Evolutionary conservation across 2,113 vertebrate species (phyloP).

Genomic region (Australoheros scitulus): DNA sequence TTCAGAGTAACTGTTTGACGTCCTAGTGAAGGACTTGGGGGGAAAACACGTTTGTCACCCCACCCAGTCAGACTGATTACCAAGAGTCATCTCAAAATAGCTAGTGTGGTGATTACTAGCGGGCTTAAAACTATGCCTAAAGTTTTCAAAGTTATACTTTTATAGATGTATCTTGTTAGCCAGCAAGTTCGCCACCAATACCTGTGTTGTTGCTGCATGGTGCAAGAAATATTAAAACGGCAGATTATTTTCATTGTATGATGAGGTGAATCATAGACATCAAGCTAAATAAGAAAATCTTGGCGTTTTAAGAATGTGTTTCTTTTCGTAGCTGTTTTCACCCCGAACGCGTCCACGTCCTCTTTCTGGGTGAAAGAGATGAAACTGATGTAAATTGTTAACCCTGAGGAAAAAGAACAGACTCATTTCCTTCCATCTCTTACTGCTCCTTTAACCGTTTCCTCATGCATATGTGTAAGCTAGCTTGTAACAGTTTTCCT

Average conservation of each 20-base stretch:
- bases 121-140: neutral
- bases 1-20: constrained; percentile 28
- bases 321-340: neutral
- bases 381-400: neutral
- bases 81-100: constrained; percentile 23
- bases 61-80: constrained; percentile 7
- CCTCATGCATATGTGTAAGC: constrained; percentile 31
- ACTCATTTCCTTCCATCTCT: constrained; percentile 15
- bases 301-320: neutral
- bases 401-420: neutral
- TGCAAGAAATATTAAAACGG: neutral
- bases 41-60: constrained; percentile 30
- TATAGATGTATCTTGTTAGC: neutral
- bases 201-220: neutral
- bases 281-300: neutral
- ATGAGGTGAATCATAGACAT: neutral
- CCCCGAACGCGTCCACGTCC: neutral
- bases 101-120: neutral
- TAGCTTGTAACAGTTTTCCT: constrained; percentile 22
- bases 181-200: constrained; percentile 8
- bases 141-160: neutral
- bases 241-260: constrained; percentile 5
- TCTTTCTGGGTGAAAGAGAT: constrained; percentile 16
- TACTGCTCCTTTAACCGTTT: constrained; percentile 38
- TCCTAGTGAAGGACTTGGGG: constrained; percentile 39